Evolutionary conservation across 2,113 vertebrate genomes (phyloP), one percentile per base, ranked within the genome.

Genomic region (Elachura formosa): DNA sequence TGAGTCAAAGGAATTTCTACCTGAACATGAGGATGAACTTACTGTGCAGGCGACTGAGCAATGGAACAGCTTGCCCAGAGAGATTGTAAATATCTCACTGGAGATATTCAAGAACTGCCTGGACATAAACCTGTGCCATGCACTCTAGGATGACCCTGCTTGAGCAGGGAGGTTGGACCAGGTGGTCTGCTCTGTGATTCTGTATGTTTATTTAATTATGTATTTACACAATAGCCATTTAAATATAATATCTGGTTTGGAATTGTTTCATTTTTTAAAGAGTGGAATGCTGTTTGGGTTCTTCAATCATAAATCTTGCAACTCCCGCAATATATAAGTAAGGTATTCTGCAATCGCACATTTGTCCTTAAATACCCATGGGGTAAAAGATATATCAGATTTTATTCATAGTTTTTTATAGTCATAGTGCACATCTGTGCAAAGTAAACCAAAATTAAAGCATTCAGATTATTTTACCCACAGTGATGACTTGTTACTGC

Each of bases 181-280:
- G 29, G 19, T 82, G 20, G 25, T 46, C 24, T n/a, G 23, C 34
- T 61, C 40, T 68, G 28, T 58, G 14, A 61, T 54, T 14, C 22
- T 36, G 17, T 79, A 6, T 7, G 4, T 26, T 41, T 72, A 58
- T 23, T 43, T 2, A 2, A 49, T 72, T 68, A 54, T 31, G 6
- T 69, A 51, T 95, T 89, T 95, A 69, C 46, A 80, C 19, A 59
- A 55, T 82, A 87, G 33, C 29, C 69, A 31, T 85, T 63, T 69
- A 94, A 59, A 74, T 59, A 69, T 3, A 66, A 24, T 51, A 33
- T 69, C 67, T 94, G 49, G 3, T 66, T 85, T 94, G 66, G 12
- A 7, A 66, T 89, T 80, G 46, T 34, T 90, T 75, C 12, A 14
- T 66, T 84, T 96, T 51, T 51, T 72, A 36, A 61, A 71, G 89